Evolutionary conservation across 2,888 invertebrate species (phyloP).

Genomic region (Luffia ferchaultella): DNA sequence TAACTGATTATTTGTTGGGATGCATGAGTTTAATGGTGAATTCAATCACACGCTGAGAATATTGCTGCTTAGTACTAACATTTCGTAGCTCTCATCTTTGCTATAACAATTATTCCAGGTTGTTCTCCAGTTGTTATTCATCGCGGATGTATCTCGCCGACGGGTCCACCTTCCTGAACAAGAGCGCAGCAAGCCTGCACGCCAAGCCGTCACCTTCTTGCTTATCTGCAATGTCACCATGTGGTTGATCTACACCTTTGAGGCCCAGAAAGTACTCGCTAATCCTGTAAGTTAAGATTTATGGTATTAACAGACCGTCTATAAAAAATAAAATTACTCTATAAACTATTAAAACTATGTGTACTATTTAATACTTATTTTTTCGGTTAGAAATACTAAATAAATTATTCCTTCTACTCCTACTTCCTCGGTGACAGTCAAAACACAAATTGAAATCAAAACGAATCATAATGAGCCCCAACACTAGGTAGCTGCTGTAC

Average conservation of each 20-base stretch:
- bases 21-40: no score
- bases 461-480: no score
- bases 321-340: no score
- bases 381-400: background rate
- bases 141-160: slow-evolving; percentile 91
- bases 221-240: slow-evolving; percentile 95
- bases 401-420: no score
- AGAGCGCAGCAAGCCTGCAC: slow-evolving; percentile 92
- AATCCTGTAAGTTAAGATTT: slow-evolving; percentile 76
- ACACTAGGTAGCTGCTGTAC: no score
- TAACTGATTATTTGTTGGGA: no score
- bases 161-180: slow-evolving; percentile 92
- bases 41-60: no score
- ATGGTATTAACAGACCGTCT: background rate
- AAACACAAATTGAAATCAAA: no score
- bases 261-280: slow-evolving; percentile 91
- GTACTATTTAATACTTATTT: background rate
- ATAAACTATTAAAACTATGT: background rate
- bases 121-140: slow-evolving; percentile 91
- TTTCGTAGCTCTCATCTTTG: no score
- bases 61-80: no score
- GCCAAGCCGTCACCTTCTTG: slow-evolving; percentile 94
- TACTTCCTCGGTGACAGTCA: no score
- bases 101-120: slow-evolving; percentile 75
- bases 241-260: slow-evolving; percentile 96